Base-by-base conservation (phyloP, 1,140 invertebrate species). In the Metaphire vulgaris region DNA sequence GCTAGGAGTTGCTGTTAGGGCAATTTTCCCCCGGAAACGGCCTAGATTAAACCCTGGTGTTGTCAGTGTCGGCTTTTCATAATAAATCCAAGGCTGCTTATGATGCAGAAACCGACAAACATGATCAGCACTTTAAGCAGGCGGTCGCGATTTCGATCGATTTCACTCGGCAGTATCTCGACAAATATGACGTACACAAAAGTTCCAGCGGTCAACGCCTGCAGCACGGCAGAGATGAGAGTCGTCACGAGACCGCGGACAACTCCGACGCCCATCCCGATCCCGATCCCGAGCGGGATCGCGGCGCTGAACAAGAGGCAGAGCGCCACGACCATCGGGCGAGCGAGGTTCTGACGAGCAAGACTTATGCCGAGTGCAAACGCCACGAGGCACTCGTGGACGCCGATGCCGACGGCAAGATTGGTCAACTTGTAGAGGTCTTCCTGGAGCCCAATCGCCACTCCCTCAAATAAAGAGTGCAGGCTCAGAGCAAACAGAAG, bases 401-500 rank as follows among this genome's bases (percentile, higher is more conserved):
- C 74, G 29, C 86, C 79, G 21, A 87, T 82, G 0, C 83, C 85
- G 29, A 87, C 80, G 72, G 87, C 82, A 1, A 88, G 75, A 69
- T 83, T 86, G 31, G 86, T 70, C 29, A 86, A 41, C 15, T 66
- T 32, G 21, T 29, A 67, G 15, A 72, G 28, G 56, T 80, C 76
- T 28, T 78, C 79, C 74, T 87, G 84, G 21, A 88, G 80, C 21
- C 87, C 86, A 21, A 87, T 77, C 16, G 87, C 85, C 29, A 88
- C 77, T 41, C 86, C 86, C 83, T 88, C 86, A 76, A 87, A 88
- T 16, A 88, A 71, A 1, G 85, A 86, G 79, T 87, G 86, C 64
- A 87, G 75, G 29, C 86, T 83, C 12, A 86, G 79, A 12, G 85
- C 86, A 31, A 87, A 75, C 28, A 87, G 76, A 6, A 87, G 78